Conservation (phyloP, 2,797 vertebrate genomes). For the Acanthis flammea region DNA sequence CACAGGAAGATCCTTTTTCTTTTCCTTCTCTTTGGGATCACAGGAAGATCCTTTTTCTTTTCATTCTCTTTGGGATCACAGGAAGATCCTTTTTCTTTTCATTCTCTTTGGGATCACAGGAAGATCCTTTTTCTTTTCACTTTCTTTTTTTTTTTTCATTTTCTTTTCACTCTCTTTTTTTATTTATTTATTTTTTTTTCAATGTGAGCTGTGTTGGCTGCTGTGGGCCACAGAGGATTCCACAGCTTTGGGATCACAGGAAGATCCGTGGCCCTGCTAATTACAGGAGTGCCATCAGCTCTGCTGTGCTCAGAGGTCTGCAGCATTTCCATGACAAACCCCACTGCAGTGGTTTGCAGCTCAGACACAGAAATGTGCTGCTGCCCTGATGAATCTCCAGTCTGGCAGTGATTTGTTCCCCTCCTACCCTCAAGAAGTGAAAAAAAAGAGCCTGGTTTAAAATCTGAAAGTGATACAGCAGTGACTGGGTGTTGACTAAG, state of each 20-base stretch:
- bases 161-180: accelerated
- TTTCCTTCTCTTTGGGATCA: no score
- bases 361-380: not conserved
- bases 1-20: no score
- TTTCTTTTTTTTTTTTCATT: no score
- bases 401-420: not conserved
- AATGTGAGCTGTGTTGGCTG: not conserved
- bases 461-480: not conserved
- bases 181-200: no score
- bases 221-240: constrained; percentile 8
- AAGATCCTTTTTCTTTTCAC: no score
- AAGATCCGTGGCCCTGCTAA: not conserved
- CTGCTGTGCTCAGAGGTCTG: not conserved
- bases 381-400: not conserved
- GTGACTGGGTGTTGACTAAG: not conserved
- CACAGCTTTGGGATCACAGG: constrained; percentile 3
- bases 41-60: no score
- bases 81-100: no score
- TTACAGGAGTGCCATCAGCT: not conserved
- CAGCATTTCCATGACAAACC: not conserved
- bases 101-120: no score
- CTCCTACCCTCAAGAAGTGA: not conserved
- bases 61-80: no score
- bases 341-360: not conserved
- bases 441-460: not conserved